Evolutionary conservation across 53 echinoderm and acorn worm species (phyloP).

Genomic region (Crossaster papposus): DNA sequence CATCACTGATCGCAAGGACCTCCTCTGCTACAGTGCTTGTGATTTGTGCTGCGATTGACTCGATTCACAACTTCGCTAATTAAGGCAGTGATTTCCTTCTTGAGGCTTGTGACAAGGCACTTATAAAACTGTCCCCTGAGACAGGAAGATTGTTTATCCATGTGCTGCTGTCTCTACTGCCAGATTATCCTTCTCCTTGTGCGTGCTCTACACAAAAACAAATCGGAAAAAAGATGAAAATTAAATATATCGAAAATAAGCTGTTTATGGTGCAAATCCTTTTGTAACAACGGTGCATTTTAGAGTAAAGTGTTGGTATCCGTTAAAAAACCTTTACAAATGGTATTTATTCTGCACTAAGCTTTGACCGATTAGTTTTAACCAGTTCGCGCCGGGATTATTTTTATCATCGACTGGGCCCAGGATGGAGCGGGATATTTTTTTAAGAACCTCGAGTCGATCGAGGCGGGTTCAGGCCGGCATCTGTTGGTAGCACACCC

Average conservation of each 20-base stretch:
- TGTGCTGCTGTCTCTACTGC: slow-evolving; percentile 17
- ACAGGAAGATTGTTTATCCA: neutral
- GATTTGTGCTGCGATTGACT: neutral
- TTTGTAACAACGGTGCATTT: too few relatives aligned
- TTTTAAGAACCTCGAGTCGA: too few relatives aligned
- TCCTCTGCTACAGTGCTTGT: too few relatives aligned
- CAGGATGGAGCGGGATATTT: too few relatives aligned
- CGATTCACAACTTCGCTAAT: neutral
- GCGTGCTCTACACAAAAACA: neutral
- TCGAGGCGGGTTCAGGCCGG: too few relatives aligned
- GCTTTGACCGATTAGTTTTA: neutral
- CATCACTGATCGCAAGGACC: neutral
- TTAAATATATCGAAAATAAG: neutral
- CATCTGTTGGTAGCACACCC: too few relatives aligned
- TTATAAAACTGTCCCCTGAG: neutral
- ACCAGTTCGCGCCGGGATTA: neutral
- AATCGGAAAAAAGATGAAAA: neutral
- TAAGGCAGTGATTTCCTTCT: neutral
- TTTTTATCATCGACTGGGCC: too few relatives aligned
- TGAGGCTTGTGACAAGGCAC: neutral
- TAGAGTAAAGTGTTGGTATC: too few relatives aligned
- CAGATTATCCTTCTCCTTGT: neutral
- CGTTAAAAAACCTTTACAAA: too few relatives aligned
- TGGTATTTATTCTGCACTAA: too few relatives aligned
- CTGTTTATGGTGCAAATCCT: too few relatives aligned